A percentile compares a stretch with the other conserved stretches of the same genome.
These are phyloP conservation scores for Ochropleura leucogaster DNA, from an alignment of 2,888 invertebrate genomes.

Conservation along the genomic window DNA sequence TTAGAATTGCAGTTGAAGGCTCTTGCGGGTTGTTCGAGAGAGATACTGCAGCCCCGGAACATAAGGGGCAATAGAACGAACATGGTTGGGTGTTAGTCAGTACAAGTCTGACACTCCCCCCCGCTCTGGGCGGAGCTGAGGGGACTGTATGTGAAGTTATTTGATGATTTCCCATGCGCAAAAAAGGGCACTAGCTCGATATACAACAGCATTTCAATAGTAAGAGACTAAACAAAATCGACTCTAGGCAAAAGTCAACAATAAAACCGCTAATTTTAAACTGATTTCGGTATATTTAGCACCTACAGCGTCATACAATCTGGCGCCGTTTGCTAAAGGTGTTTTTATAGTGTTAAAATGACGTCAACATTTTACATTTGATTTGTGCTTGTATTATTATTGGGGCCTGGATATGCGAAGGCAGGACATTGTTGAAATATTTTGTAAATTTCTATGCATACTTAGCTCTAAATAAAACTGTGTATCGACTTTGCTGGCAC, in stretches of 20 bases:
- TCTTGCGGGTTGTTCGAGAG: no score
- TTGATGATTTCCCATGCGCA: no score
- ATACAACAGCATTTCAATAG: neutral
- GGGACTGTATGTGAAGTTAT: no score
- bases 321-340: conserved; percentile 11
- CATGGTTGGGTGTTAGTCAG: no score
- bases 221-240: conserved; percentile 18
- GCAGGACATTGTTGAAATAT: conserved; percentile 6
- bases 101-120: no score
- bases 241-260: conserved; percentile 6
- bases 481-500: neutral
- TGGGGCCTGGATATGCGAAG: conserved; percentile 3
- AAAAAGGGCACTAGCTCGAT: neutral
- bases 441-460: conserved; percentile 9
- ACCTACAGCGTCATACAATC: conserved; percentile 30
- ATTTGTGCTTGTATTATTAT: conserved; percentile 7
- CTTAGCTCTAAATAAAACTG: conserved; percentile 9
- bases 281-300: conserved; percentile 35
- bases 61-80: no score
- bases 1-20: no score
- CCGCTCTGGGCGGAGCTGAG: no score
- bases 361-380: conserved; percentile 33
- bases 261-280: conserved; percentile 41
- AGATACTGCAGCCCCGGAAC: no score
- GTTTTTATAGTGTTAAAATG: conserved; percentile 20